These are phyloP conservation scores for Nasonovia ribisnigri DNA, from an alignment of 2,888 invertebrate genomes.

Conservation along the genomic window DNA sequence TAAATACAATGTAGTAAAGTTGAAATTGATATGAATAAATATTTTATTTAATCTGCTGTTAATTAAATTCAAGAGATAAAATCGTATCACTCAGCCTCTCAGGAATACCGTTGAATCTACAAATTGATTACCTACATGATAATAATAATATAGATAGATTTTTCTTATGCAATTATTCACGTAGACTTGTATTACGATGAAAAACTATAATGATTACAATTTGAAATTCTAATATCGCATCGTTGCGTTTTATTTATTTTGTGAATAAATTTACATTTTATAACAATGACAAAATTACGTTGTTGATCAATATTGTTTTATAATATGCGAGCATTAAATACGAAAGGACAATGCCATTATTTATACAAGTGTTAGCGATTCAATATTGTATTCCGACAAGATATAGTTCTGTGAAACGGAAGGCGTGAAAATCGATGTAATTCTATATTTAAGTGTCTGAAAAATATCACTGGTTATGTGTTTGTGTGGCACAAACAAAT, in stretches of 20 bases:
- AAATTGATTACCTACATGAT: background rate
- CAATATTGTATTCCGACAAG: background rate
- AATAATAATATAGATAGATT: background rate
- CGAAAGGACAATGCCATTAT: conserved; percentile 6
- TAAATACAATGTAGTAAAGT: background rate
- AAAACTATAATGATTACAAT: background rate
- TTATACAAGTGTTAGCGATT: background rate
- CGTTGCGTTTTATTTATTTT: background rate
- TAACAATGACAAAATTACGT: background rate
- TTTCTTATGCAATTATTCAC: background rate
- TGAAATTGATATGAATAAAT: background rate
- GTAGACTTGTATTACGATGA: background rate
- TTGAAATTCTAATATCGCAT: background rate
- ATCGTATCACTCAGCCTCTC: background rate
- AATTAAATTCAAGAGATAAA: background rate
- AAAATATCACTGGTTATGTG: conserved; percentile 30
- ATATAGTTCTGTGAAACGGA: background rate
- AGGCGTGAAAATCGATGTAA: conserved; percentile 57
- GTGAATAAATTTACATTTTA: conserved; percentile 2
- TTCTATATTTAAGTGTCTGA: conserved; percentile 45
- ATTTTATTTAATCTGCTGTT: background rate
- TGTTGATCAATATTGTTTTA: conserved; percentile 11
- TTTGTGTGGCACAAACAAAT: conserved; percentile 17
- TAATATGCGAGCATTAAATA: background rate
- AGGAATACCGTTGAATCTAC: background rate